Percentiles rank a stretch among this genome's conserved stretches.
Conservation (phyloP, 37 sponge, comb jelly and placozoan species). For the Tethya wilhelma region DNA sequence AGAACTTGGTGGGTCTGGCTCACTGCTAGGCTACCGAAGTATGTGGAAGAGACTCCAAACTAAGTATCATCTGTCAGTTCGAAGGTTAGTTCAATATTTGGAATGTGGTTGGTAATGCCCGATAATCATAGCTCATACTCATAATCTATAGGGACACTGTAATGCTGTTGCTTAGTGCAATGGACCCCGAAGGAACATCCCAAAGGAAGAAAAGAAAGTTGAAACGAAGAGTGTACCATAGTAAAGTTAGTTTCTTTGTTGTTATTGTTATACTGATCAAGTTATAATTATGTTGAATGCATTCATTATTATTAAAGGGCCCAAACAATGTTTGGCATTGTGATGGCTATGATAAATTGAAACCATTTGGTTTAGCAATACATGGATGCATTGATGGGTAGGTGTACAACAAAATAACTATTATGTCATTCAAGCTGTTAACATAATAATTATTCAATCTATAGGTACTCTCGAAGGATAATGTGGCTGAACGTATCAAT, state of each 20-base stretch:
- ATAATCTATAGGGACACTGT: constrained; percentile 23
- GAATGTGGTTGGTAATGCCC: too few species aligned
- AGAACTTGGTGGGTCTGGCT: constrained; percentile 13
- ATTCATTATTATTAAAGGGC: constrained; percentile 3
- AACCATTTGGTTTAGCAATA: constrained; percentile 45
- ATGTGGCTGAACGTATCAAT: constrained; percentile 34
- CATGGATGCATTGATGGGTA: constrained; percentile 34
- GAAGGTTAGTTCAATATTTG: constrained; percentile 18
- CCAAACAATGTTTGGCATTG: constrained; percentile 57
- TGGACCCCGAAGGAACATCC: constrained; percentile 18
- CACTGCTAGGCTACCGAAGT: constrained; percentile 9
- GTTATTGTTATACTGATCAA: background rate
- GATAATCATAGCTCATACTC: too few species aligned
- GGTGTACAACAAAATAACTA: constrained; percentile 48
- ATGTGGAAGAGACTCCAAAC: constrained; percentile 6
- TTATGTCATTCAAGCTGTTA: background rate
- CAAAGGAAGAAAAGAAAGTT: background rate
- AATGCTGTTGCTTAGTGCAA: constrained; percentile 9
- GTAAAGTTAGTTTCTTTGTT: too few species aligned
- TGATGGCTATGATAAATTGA: constrained; percentile 57
- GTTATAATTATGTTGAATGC: background rate
- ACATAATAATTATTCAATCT: background rate
- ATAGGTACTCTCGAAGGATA: constrained; percentile 42
- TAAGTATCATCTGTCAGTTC: constrained; percentile 11
- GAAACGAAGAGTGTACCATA: constrained; percentile 12